These are phyloP conservation scores for Caenorhabditis drosophilae DNA, from an alignment of 2,888 invertebrate genomes.

Conservation along the genomic window DNA sequence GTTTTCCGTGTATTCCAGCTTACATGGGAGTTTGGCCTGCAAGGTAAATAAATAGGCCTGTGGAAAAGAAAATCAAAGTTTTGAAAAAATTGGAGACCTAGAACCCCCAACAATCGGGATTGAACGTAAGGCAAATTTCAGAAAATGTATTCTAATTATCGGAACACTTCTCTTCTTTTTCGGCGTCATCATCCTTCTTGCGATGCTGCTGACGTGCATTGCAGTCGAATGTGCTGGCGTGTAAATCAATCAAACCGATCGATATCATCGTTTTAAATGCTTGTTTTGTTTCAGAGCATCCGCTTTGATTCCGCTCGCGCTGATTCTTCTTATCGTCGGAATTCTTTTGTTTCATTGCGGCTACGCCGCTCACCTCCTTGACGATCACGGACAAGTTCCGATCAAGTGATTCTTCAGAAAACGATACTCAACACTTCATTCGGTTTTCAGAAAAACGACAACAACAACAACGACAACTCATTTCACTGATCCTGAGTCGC, in stretches of 20 bases:
- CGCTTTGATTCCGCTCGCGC: conserved; percentile 61
- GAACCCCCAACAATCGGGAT: no score
- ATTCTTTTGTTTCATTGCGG: conserved; percentile 68
- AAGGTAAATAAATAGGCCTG: no score
- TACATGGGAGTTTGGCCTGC: conserved; percentile 66
- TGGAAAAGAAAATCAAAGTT: no score
- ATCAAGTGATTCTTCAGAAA: conserved; percentile 44
- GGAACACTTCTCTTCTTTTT: conserved; percentile 65
- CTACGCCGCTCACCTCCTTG: conserved; percentile 68
- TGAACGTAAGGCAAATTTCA: conserved; percentile 31
- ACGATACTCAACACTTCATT: not conserved
- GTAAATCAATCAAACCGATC: conserved; percentile 45
- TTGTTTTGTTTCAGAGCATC: conserved; percentile 57
- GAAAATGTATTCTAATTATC: conserved; percentile 61
- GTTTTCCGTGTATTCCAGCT: conserved; percentile 65
- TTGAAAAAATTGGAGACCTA: no score
- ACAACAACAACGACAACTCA: conserved; percentile 56
- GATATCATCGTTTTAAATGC: no score
- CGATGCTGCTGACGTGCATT: conserved; percentile 64
- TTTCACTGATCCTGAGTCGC: conserved; percentile 45
- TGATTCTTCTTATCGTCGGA: conserved; percentile 67
- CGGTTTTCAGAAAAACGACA: conserved; percentile 40
- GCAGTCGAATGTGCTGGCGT: conserved; percentile 64
- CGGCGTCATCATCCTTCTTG: conserved; percentile 65
- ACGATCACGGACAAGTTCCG: conserved; percentile 60